A percentile compares a stretch with the other conserved stretches of the same genome.
Evolutionary conservation across 1,140 invertebrate species (phyloP).

Genomic region (Trichonephila inaurata): DNA sequence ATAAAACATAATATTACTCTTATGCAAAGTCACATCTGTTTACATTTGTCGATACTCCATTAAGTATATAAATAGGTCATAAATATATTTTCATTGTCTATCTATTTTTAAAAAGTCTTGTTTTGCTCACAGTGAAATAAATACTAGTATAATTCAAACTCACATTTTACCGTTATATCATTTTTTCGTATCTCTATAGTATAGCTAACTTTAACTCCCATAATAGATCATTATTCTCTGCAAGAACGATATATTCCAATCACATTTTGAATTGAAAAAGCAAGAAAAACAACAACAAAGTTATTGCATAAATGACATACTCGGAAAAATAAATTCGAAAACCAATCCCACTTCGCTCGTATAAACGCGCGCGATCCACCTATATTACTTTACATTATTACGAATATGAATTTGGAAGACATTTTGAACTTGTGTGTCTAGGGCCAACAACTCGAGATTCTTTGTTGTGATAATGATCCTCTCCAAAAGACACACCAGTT

Average conservation of each 20-base stretch:
- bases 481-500: background rate
- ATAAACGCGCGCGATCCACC: background rate
- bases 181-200: background rate
- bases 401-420: background rate
- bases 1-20: too few species aligned
- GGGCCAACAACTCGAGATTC: background rate
- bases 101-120: too few species aligned
- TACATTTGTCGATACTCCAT: too few species aligned
- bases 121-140: background rate
- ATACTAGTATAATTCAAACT: background rate
- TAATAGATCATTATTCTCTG: background rate
- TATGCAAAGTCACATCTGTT: too few species aligned
- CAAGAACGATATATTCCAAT: background rate
- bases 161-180: background rate
- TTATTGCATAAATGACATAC: background rate
- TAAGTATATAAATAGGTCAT: too few species aligned
- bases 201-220: background rate
- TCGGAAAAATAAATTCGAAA: background rate
- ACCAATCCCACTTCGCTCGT: background rate
- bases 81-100: too few species aligned
- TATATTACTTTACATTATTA: background rate
- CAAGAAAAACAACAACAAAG: background rate
- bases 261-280: background rate
- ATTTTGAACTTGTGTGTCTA: background rate
- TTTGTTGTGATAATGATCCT: background rate